phyloP scores from a whole-genome alignment of 2,113 vertebrate genomes.

The Epinephelus fuscoguttatus region DNA sequence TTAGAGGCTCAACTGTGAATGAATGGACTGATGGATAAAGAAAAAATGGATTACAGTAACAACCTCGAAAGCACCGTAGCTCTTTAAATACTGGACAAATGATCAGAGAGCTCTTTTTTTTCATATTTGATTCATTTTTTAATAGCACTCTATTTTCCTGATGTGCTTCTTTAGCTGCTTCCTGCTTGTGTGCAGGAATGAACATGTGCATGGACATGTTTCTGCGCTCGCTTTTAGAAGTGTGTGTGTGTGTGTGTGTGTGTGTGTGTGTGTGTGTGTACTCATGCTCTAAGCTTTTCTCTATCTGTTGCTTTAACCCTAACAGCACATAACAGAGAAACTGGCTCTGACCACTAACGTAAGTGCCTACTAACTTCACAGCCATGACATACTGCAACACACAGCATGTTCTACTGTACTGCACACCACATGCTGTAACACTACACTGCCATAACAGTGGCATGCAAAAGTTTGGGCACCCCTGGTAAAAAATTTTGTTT shows the following conservation, averaged over 20 bases:
- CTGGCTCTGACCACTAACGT: conserved; percentile 84
- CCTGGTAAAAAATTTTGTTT: too few relatives aligned
- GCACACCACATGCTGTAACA: background rate
- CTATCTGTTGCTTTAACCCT: conserved; percentile 66
- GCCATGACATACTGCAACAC: background rate
- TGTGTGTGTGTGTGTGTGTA: conserved; percentile 4
- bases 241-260: conserved; percentile 14
- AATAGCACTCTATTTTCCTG: background rate
- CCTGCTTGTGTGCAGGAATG: conserved; percentile 1
- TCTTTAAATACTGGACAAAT: background rate
- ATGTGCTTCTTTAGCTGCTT: background rate
- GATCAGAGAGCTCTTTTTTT: background rate
- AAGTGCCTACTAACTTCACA: conserved; percentile 69
- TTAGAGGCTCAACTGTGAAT: conserved; percentile 4
- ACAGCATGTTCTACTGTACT: background rate
- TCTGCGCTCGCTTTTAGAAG: background rate
- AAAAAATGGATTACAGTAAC: background rate
- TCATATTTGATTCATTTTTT: background rate
- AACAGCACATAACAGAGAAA: conserved; percentile 85
- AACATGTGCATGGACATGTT: conserved; percentile 1
- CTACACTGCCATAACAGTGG: background rate
- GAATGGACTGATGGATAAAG: conserved; percentile 11
- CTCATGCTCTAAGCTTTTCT: conserved; percentile 48
- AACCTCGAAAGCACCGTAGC: background rate
- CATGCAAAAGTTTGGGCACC: too few relatives aligned